Conservation (phyloP, 2,888 invertebrate genomes). For the Noctua janthina region DNA sequence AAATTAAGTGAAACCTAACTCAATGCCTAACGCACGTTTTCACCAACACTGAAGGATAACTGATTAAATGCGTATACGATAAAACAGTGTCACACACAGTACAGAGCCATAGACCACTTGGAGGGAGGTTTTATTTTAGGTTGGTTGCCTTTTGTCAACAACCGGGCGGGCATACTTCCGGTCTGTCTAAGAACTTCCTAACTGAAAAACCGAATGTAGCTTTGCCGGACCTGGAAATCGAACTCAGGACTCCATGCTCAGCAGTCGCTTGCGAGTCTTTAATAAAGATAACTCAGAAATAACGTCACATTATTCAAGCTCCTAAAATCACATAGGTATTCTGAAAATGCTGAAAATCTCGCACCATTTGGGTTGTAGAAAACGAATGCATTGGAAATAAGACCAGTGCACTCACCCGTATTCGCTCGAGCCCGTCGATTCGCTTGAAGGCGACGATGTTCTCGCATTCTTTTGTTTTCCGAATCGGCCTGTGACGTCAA, state of each 20-base stretch:
- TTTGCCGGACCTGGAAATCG: no score
- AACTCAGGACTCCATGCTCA: neutral
- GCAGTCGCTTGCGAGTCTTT: neutral
- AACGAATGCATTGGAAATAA: conserved; percentile 57
- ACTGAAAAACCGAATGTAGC: no score
- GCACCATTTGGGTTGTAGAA: conserved; percentile 40
- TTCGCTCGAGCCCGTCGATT: conserved; percentile 26
- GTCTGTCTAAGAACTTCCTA: no score
- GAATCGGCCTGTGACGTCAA: conserved; percentile 20
- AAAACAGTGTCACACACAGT: no score
- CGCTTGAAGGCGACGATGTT: conserved; percentile 33
- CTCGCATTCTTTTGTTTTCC: conserved; percentile 47
- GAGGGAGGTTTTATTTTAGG: no score
- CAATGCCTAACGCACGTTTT: no score
- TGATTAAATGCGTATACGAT: no score
- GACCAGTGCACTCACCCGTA: conserved; percentile 50
- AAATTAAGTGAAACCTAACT: no score
- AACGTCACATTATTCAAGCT: neutral
- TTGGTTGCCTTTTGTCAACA: neutral
- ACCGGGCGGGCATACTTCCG: neutral
- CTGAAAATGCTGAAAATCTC: conserved; percentile 19
- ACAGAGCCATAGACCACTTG: no score
- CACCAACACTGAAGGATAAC: no score
- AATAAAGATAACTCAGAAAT: neutral
- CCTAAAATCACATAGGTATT: conserved; percentile 6